A percentile compares a stretch with the other conserved stretches of the same genome.
Evolutionary conservation across 2,113 vertebrate genomes (phyloP).

Genomic region (Pollimyrus isidori): DNA sequence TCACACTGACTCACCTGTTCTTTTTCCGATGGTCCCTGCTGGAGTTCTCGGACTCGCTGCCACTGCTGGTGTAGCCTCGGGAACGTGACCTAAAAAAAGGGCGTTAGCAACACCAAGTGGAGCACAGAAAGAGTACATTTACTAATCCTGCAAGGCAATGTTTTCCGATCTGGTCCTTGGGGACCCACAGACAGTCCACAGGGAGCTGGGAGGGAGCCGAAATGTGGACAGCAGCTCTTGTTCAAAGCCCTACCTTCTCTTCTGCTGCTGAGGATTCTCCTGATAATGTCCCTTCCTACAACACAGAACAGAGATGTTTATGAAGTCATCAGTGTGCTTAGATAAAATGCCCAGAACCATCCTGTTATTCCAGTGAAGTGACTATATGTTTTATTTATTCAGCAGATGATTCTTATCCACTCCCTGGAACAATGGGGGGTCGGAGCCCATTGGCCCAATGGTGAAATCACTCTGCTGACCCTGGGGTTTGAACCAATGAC

Average conservation of each 20-base stretch:
- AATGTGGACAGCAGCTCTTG: not conserved
- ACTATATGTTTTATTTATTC: not conserved
- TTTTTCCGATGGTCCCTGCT: conserved; percentile 76
- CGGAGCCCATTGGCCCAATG: not conserved
- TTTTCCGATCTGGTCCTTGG: not conserved
- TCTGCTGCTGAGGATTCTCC: conserved; percentile 69
- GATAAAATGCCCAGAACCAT: conserved; percentile 11
- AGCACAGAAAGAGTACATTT: not conserved
- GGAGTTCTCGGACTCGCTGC: conserved; percentile 80
- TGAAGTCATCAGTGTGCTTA: not conserved
- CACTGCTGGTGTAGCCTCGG: conserved; percentile 82
- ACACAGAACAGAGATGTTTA: conserved; percentile 27
- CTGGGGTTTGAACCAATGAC: not conserved
- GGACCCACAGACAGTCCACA: not conserved
- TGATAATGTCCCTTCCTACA: conserved; percentile 65
- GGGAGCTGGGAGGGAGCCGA: no score
- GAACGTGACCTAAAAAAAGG: conserved; percentile 65
- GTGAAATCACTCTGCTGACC: not conserved
- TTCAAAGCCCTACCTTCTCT: conserved; percentile 59
- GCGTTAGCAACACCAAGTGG: conserved; percentile 25
- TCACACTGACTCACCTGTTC: conserved; percentile 59
- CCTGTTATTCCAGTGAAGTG: not conserved
- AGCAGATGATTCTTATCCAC: not conserved
- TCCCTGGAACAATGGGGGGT: not conserved
- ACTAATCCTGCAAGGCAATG: not conserved